Percentiles rank a stretch among this genome's conserved stretches.
phyloP scores from a whole-genome alignment of 2,888 invertebrate genomes.

The Nasonovia ribisnigri region DNA sequence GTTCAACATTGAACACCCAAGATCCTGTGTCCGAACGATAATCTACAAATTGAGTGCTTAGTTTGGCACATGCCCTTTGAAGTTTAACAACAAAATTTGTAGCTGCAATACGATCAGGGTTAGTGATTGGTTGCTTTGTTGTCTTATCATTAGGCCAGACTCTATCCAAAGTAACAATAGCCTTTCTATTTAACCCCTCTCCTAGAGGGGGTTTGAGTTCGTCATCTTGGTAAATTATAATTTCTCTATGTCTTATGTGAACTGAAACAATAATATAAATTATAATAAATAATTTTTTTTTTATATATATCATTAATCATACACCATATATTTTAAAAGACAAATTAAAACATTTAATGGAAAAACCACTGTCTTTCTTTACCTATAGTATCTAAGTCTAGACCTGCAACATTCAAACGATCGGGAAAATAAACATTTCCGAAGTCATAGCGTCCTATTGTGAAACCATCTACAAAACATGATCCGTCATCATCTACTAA shows the following conservation, averaged over 20 bases:
- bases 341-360: neutral
- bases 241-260: conserved; percentile 93
- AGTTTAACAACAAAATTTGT: conserved; percentile 90
- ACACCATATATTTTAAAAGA: neutral
- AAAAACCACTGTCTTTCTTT: conserved; percentile 67
- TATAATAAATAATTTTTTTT: neutral
- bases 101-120: conserved; percentile 80
- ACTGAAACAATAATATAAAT: conserved; percentile 73
- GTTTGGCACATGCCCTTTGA: conserved; percentile 85
- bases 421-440: conserved; percentile 91
- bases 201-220: conserved; percentile 89
- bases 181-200: conserved; percentile 87
- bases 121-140: conserved; percentile 82
- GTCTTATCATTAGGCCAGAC: conserved; percentile 95
- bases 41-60: conserved; percentile 92
- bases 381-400: conserved; percentile 90
- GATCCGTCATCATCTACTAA: conserved; percentile 81
- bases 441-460: conserved; percentile 89
- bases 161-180: conserved; percentile 91
- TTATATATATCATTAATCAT: neutral
- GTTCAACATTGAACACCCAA: conserved; percentile 97
- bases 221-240: conserved; percentile 94
- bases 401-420: conserved; percentile 84
- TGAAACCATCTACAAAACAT: conserved; percentile 88
- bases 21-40: conserved; percentile 96